Percentiles rank a stretch among this genome's conserved stretches.
These are phyloP conservation scores for Perca flavescens DNA, from an alignment of 2,113 vertebrate species.

Conservation along the genomic window DNA sequence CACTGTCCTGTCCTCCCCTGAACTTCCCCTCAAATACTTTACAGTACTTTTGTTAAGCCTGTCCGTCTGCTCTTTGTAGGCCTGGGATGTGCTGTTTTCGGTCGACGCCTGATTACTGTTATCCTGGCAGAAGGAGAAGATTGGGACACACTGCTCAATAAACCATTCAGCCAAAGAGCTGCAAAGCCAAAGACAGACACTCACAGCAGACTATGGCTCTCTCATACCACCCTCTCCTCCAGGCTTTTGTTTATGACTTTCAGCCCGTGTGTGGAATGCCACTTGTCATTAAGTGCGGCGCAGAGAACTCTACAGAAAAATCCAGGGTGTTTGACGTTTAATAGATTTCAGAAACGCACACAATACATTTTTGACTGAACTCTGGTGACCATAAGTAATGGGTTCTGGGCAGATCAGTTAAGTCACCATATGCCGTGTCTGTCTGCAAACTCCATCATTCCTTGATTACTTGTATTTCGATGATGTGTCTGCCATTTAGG, in stretches of 20 bases:
- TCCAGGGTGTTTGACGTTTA: neutral
- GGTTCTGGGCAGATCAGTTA: neutral
- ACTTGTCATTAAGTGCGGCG: constrained; percentile 63
- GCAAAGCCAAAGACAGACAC: constrained; percentile 45
- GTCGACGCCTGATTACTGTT: constrained; percentile 40
- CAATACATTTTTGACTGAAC: neutral
- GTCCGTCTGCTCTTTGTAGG: constrained; percentile 40
- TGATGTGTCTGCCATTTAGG: no score
- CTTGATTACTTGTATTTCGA: no score
- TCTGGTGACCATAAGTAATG: neutral
- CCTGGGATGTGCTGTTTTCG: constrained; percentile 37
- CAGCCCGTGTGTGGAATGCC: constrained; percentile 65
- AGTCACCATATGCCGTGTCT: no score
- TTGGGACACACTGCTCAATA: constrained; percentile 34
- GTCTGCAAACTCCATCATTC: no score
- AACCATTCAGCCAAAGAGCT: constrained; percentile 29
- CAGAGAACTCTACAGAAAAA: constrained; percentile 24
- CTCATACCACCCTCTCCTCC: constrained; percentile 22
- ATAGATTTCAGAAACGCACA: neutral
- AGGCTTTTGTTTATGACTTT: constrained; percentile 68
- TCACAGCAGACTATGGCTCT: constrained; percentile 27
- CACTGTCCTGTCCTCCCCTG: constrained; percentile 22
- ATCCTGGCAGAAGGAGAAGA: constrained; percentile 33
- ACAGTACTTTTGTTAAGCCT: constrained; percentile 45
- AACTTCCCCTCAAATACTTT: constrained; percentile 24